These are phyloP conservation scores for Egretta garzetta DNA, from an alignment of 2,113 vertebrate species.

Conservation along the genomic window DNA sequence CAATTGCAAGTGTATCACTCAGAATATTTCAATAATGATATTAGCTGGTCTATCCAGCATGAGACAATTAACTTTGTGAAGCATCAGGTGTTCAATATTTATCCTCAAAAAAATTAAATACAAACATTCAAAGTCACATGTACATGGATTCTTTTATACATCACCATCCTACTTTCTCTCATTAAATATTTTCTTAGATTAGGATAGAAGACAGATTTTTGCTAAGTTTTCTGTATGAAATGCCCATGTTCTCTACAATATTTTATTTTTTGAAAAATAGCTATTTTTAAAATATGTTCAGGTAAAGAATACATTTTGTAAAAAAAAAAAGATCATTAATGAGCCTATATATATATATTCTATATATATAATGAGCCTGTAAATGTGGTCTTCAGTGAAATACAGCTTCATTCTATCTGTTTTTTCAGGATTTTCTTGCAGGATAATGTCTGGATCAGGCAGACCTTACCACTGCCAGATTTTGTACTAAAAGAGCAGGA, in stretches of 20 bases:
- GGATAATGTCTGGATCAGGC: background rate
- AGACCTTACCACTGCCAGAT: background rate
- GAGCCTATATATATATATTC: background rate
- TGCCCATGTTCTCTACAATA: background rate
- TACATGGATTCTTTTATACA: background rate
- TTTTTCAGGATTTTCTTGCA: background rate
- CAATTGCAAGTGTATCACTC: conserved; percentile 31
- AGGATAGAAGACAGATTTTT: background rate
- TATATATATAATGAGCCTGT: background rate
- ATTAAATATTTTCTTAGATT: background rate
- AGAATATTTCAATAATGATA: conserved; percentile 48
- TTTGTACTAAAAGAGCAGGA: background rate
- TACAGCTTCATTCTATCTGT: rapidly evolving
- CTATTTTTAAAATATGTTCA: background rate
- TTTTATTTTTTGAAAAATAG: background rate
- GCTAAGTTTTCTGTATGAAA: background rate
- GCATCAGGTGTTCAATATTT: conserved; percentile 25
- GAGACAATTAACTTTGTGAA: conserved; percentile 40
- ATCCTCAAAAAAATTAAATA: conserved; percentile 36
- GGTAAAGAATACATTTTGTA: background rate
- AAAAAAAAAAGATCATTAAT: background rate
- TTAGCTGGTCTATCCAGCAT: conserved; percentile 12
- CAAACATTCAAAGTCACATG: background rate
- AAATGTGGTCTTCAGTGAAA: background rate
- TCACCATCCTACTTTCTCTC: background rate